phyloP scores from a whole-genome alignment of 2,113 vertebrate species.

The Boulengeromyrus knoepffleri region DNA sequence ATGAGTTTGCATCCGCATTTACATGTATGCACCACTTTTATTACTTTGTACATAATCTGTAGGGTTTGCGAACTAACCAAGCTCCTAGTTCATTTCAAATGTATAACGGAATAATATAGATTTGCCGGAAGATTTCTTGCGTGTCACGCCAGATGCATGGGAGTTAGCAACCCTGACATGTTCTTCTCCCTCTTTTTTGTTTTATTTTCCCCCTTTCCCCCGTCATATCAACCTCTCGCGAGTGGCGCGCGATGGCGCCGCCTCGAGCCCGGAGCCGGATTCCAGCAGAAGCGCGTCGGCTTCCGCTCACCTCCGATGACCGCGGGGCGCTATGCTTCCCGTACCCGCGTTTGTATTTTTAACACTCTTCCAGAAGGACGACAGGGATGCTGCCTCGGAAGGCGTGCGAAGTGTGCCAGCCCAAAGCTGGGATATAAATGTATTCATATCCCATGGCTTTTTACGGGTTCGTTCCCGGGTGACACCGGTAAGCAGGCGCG shows the following conservation, averaged over 20 bases:
- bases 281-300: background rate
- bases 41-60: background rate
- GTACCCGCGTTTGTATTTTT: background rate
- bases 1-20: background rate
- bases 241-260: background rate
- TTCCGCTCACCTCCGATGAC: background rate
- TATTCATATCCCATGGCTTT: background rate
- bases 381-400: background rate
- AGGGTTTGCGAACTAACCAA: background rate
- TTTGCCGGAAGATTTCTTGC: background rate
- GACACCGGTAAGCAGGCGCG: background rate
- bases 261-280: background rate
- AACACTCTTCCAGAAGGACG: background rate
- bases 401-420: background rate
- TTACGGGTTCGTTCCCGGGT: background rate
- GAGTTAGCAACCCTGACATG: background rate
- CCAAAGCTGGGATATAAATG: background rate
- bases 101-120: background rate
- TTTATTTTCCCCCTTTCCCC: background rate
- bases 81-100: background rate
- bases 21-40: too few relatives aligned
- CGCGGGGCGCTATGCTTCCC: background rate
- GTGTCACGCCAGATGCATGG: background rate
- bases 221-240: background rate
- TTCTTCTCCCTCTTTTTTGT: background rate